Base-by-base conservation (phyloP, 2,797 vertebrate species). In the Mallotus villosus region DNA sequence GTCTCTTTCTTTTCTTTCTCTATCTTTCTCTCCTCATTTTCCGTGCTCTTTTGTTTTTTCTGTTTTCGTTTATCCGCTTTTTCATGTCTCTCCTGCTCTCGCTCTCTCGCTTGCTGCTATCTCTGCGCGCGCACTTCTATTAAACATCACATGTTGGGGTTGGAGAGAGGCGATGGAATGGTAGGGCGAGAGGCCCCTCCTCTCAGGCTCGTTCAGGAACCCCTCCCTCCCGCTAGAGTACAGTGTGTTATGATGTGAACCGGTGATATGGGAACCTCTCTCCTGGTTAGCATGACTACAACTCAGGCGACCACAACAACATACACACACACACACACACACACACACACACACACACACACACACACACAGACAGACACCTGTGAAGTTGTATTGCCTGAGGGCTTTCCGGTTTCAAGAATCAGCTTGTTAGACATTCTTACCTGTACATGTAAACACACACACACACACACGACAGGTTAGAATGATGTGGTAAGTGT, bases 261-360 rank as follows among this genome's bases (percentile, higher is more conserved):
- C 71, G 25, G 68, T 77, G 67, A 81, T 46, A 21, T 41, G 16
- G 49, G 55, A 67, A 60, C 71, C 62, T 70, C 21, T 24, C 5
- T 63, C 29, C 16, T 19, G 27, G 24, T 72, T 4, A 75, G 12
- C 5, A 7, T 34, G 67, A 32, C 9, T 29, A 58, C 69, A 63
- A 65, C 60, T 67, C 7, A 68, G 19, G 17, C 73, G 69, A 78
- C 60, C 70, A 74, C 71, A 73, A 19, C 62, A 61, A 61, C 37
- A 71, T 19, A 59, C 58, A 24, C 58, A 59, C 58, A 59, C 58
- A 59, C 58, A 59, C 58, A 53, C 49, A 53, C 49, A 61, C 37
- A 71, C 7, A 59, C 58, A 24, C 58, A 59, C 58, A 59, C 58
- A 59, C 58, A 59, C 58, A 53, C 49, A 53, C 49, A 61, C 37